Base-by-base conservation (phyloP, 2,888 invertebrate genomes). In the Diaphora mendica region DNA sequence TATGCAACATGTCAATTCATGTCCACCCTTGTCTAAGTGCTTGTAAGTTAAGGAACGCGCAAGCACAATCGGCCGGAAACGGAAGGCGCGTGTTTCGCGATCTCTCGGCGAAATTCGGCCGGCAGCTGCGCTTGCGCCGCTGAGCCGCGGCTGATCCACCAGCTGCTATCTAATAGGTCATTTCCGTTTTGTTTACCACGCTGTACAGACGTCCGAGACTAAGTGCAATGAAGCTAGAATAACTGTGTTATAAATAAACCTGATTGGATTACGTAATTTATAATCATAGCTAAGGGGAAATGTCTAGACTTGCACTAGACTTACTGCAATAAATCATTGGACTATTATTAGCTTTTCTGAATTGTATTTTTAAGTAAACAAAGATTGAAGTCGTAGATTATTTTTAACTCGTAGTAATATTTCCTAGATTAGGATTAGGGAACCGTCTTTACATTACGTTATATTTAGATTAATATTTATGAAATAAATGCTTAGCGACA, bases 1-100 rank as follows among this genome's bases (percentile, higher is more conserved):
- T 26, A 69, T 39, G 33, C 64, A 65, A 81, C 81, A 87, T 87
- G 87, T 91, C 91, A 91, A 92, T 92, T 89, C 91, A 89, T 88
- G 91, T 92, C 92, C 92, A 92, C 92, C 93, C 91, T 88, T 77
- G 23, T 48, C 17, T 70, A 48, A 64, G 48, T 78, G 55, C 30
- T 42, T 62, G 66, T 80, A 78, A 83, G 82, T 83, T 83, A 85
- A 86, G 87, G 86, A 89, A 87, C 87, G 87, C 86, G 87, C 78
- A 79, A 90, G 87, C 87, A 95, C 94, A 95, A 95, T 95, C 92
- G 91, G 86, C 89, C 94, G 95, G 95, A 95, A 95, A 90, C 95
- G 95, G 95, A 95, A 95, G 94, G 92, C 94, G 93, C 92, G 92
- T 91, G 92, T 94, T 95, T 95, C 92, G 95, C 95, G 95, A 95